Conservation (phyloP, 2,113 vertebrate genomes). For the Zosterops pallidus region DNA sequence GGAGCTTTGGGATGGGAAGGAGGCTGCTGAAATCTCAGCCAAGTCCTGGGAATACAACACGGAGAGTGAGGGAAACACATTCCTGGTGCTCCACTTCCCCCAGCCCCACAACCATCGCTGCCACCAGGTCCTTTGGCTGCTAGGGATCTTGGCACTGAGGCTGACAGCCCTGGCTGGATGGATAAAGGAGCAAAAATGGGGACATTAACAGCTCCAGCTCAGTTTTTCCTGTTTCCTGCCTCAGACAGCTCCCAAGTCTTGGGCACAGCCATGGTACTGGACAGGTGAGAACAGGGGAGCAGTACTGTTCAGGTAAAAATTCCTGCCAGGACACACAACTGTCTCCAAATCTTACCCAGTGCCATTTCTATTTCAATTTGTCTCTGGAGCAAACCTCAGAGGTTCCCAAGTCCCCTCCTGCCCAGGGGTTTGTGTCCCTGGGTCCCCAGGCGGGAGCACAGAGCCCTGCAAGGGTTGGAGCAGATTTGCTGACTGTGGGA, state of each 20-base stretch:
- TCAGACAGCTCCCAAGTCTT: neutral
- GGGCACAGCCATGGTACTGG: neutral
- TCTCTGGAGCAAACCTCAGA: neutral
- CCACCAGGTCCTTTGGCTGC: too few relatives aligned
- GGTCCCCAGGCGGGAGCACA: fast-evolving
- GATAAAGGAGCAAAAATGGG: neutral
- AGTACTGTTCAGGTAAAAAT: neutral
- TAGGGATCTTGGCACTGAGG: too few relatives aligned
- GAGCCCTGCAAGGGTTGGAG: neutral
- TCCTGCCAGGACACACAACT: neutral
- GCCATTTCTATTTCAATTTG: neutral
- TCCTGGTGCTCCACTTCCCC: too few relatives aligned
- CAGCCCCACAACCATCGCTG: too few relatives aligned
- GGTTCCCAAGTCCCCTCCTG: neutral
- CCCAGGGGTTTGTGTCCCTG: fast-evolving
- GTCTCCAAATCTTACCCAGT: neutral
- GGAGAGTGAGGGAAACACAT: too few relatives aligned
- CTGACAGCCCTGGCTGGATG: too few relatives aligned
- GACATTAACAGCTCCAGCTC: neutral
- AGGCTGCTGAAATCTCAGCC: too few relatives aligned
- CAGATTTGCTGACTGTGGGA: conserved; percentile 49
- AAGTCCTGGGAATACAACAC: too few relatives aligned
- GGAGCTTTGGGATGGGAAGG: too few relatives aligned
- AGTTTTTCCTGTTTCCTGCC: neutral
- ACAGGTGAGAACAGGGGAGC: neutral